Percentiles rank a stretch among this genome's conserved stretches.
phyloP scores from a whole-genome alignment of 2,888 invertebrate species.

The Capitulum mitella region DNA sequence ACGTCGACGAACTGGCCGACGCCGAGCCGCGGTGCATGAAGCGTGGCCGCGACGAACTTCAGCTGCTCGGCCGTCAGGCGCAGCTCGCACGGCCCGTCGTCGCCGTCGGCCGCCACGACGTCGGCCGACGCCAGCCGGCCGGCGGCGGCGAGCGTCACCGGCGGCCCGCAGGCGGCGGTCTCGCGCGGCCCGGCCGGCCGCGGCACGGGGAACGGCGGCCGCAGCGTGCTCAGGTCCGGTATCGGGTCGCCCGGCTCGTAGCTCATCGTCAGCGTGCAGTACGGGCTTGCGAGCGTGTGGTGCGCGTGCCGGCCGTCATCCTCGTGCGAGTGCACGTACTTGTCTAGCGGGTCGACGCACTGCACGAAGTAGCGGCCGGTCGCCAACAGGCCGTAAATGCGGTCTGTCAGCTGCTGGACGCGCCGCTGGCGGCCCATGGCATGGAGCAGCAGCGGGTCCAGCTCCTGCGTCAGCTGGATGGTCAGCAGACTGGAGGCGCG shows the following conservation, averaged over 20 bases:
- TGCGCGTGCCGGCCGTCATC: background rate
- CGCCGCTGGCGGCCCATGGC: background rate
- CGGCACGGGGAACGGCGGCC: conserved; percentile 2
- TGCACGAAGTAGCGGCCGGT: background rate
- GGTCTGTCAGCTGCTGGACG: background rate
- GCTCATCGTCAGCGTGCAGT: conserved; percentile 13
- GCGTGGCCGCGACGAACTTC: background rate
- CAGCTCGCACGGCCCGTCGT: background rate
- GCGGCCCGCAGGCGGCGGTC: background rate
- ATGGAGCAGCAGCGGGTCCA: conserved; percentile 9
- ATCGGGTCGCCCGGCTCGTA: background rate
- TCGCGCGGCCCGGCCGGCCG: background rate
- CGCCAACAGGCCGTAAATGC: conserved; percentile 13
- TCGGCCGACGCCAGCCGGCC: background rate
- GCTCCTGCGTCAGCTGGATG: background rate
- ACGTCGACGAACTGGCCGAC: background rate
- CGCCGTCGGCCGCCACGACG: background rate
- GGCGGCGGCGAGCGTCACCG: background rate
- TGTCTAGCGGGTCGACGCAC: conserved; percentile 14
- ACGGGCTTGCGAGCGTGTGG: background rate
- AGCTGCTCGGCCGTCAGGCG: background rate
- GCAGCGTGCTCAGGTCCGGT: background rate
- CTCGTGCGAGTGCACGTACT: background rate
- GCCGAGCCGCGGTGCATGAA: background rate
- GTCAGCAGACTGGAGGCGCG: background rate